phyloP scores from a whole-genome alignment of 2,888 invertebrate species.

The Shargacucullia verbasci region DNA sequence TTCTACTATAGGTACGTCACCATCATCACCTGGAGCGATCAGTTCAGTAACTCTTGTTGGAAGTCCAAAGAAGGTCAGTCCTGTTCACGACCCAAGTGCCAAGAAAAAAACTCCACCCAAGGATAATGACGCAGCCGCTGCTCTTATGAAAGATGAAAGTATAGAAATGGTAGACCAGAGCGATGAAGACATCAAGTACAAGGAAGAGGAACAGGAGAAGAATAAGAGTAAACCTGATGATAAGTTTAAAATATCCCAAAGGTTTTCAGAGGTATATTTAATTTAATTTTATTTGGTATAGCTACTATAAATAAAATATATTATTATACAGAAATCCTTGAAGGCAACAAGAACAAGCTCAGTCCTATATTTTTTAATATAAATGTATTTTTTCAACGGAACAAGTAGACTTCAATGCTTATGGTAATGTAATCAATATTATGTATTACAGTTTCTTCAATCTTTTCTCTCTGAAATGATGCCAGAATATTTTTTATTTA shows the following conservation, averaged over 20 bases:
- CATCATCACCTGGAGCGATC: slow-evolving; percentile 92
- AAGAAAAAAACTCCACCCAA: slow-evolving; percentile 72
- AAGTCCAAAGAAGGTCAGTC: slow-evolving; percentile 83
- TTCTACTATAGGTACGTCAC: slow-evolving; percentile 77
- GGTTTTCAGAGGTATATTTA: slow-evolving; percentile 79
- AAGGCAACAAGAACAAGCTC: too few relatives aligned
- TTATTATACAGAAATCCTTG: too few relatives aligned
- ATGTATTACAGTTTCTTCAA: too few relatives aligned
- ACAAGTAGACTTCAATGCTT: too few relatives aligned
- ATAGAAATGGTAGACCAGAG: slow-evolving; percentile 84
- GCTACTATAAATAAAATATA: too few relatives aligned
- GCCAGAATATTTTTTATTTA: too few relatives aligned
- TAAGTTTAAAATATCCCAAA: slow-evolving; percentile 84
- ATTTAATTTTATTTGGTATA: background rate
- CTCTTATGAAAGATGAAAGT: slow-evolving; percentile 80
- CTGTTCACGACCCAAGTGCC: slow-evolving; percentile 63
- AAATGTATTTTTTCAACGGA: too few relatives aligned
- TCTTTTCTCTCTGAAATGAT: too few relatives aligned
- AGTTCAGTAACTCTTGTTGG: slow-evolving; percentile 93
- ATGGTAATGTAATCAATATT: too few relatives aligned
- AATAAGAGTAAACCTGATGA: slow-evolving; percentile 78
- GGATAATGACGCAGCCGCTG: slow-evolving; percentile 76
- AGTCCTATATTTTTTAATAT: too few relatives aligned
- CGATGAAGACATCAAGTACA: slow-evolving; percentile 83
- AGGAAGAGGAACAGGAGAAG: slow-evolving; percentile 82